Evolutionary conservation across 1,140 invertebrate species (phyloP), one percentile per base, ranked within the genome.

Genomic region (Meloidogyne chitwoodi): DNA sequence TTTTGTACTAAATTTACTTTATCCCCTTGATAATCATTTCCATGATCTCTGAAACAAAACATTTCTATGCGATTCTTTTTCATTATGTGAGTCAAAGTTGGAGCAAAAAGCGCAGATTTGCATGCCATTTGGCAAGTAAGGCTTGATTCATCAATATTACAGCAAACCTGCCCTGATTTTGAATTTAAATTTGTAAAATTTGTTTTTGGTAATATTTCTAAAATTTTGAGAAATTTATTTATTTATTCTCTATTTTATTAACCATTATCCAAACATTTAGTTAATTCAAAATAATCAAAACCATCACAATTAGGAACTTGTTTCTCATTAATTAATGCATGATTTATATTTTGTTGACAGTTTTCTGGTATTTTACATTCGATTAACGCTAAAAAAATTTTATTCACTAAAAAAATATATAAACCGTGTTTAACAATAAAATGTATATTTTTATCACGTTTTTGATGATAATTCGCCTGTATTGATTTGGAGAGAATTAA

Each of bases 1-100:
- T n/a, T n/a, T n/a, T n/a, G n/a, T n/a, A n/a, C 56, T 61, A n/a
- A 16, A 61, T 68, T 78, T 75, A 76, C 75, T 26, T 22, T 68
- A 31, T 77, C 75, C 24, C 70, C 70, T 24, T 48, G 11, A 48
- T 44, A 44, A n/a, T 69, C 68, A 22, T 38, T 44, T 10, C 44
- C 71, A 24, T 76, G 48, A 26, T 27, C 24, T 24, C n/a, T n/a
- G 62, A 77, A 24, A 41, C 75, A 77, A 16, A 77, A 31, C 29
- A 27, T 77, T 22, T 76, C n/a, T 24, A 77, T 75, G 8, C 75
- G 74, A 34, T 77, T 77, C 73, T 77, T 61, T 31, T 77, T 77
- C 41, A 77, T 56, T 12, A 44, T n/a, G 29, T 74, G 70, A 63
- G 26, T 77, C 11, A 77, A 68, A n/a, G 75, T 77, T 6, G 75